Evolutionary conservation across 2,888 invertebrate genomes (phyloP), one percentile per base, ranked within the genome.

Genomic region (Drosophila koepferae): DNA sequence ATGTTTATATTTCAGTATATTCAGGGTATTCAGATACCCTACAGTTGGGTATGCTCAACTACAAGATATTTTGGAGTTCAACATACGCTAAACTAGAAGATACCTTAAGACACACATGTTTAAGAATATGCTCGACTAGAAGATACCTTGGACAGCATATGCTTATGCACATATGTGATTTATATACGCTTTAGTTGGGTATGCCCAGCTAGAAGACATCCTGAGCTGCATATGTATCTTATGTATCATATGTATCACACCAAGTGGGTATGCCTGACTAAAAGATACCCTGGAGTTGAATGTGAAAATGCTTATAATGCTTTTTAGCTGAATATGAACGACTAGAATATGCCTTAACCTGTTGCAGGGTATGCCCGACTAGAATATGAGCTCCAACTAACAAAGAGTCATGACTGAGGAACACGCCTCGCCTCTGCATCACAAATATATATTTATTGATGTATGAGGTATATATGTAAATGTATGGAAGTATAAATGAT

Each of bases 401-500:
- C 28, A 5, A 28, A 28, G 6, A 23, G 23, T n/a, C n/a, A n/a
- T n/a, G n/a, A n/a, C n/a, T n/a, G 10, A 43, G 18, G 18, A 18
- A 43, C 16, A 40, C 40, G 16, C 16, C 16, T 0, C 16, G 7
- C 7, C 7, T 16, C 8, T 16, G 41, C 41, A 3, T 41, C n/a
- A 41, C n/a, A 41, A 41, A n/a, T 40, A 61, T 44, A 43, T 10
- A 48, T 18, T 51, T 23, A 59, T 18, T 58, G 18, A 58, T 10
- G 41, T 28, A 63, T 41, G 55, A 7, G 3, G 46, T 18, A 23
- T 44, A 46, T 34, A 3, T 53, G 53, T 4, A 36, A 20, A 20
- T 53, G 6, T 36, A 34, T 36, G 20, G 14, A 36, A 20, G 36
- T 36, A 53, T 3, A 20, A 16, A 31, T 31, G n/a, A n/a, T n/a